Conservation (phyloP, 2,113 vertebrate species). For the Platichthys stellatus region DNA sequence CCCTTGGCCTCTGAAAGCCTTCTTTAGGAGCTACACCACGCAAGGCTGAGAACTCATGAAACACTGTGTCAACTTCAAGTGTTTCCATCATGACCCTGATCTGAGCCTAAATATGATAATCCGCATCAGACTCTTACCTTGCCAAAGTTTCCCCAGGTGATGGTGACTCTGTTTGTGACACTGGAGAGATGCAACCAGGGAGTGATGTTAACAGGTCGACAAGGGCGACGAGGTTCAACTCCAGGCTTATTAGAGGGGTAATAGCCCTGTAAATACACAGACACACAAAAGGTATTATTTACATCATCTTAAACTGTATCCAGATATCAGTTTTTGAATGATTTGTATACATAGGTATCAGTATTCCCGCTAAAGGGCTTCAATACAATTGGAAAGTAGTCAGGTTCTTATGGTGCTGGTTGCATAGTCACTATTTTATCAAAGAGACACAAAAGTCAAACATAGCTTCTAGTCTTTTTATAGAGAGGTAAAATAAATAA, state of each 20-base stretch:
- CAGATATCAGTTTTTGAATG: background rate
- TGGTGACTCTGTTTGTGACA: conserved; percentile 92
- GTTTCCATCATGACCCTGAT: background rate
- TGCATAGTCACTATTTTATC: background rate
- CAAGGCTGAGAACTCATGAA: background rate
- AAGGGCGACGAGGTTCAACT: conserved; percentile 96
- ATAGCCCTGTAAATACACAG: conserved; percentile 87
- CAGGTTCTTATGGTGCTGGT: background rate
- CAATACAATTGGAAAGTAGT: background rate
- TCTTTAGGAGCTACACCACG: background rate
- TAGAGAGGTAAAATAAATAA: background rate
- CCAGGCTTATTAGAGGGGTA: conserved; percentile 98
- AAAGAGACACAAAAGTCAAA: background rate
- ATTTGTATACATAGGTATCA: background rate
- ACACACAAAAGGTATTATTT: background rate
- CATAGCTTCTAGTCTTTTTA: background rate
- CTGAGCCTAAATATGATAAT: background rate
- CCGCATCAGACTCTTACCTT: conserved; percentile 83
- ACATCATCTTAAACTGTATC: background rate
- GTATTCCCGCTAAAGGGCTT: background rate
- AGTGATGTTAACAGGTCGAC: conserved; percentile 97
- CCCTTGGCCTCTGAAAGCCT: background rate
- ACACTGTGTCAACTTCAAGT: background rate
- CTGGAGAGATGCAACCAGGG: conserved; percentile 96
- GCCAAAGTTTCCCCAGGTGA: conserved; percentile 98